Evolutionary conservation across 2,888 invertebrate genomes (phyloP).

Genomic region (Trachelus stipa): DNA sequence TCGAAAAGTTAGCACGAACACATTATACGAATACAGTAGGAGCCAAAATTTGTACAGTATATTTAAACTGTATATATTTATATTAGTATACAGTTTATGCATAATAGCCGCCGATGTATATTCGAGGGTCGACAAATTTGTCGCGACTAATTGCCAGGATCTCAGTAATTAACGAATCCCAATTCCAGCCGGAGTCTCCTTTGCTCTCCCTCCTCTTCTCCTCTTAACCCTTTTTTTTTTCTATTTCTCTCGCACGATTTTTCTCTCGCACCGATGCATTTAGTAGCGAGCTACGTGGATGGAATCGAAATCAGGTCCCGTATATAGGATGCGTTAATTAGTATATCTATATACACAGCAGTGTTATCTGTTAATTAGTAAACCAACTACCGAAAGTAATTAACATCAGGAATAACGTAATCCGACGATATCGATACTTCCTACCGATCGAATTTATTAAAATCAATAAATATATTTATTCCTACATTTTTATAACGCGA

Average conservation of each 20-base stretch:
- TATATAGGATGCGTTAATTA: constrained; percentile 16
- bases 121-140: constrained; percentile 15
- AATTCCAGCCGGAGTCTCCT: background rate
- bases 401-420: no score
- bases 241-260: constrained; percentile 7
- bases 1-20: no score
- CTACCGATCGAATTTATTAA: no score
- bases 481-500: no score
- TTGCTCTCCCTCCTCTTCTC: background rate
- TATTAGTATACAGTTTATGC: no score
- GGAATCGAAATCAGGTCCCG: constrained; percentile 17
- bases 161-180: constrained; percentile 23
- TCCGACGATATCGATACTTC: no score
- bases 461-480: no score
- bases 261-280: background rate
- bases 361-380: no score
- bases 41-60: no score
- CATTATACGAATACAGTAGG: no score
- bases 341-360: constrained; percentile 12
- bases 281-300: background rate
- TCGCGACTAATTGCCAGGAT: constrained; percentile 22
- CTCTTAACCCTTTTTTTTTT: constrained; percentile 2
- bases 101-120: background rate
- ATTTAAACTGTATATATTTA: no score
- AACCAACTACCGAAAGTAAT: no score